Percentiles rank a stretch among this genome's conserved stretches.
Conservation (phyloP, 2,888 invertebrate species). For the Dasypogon diadema region DNA sequence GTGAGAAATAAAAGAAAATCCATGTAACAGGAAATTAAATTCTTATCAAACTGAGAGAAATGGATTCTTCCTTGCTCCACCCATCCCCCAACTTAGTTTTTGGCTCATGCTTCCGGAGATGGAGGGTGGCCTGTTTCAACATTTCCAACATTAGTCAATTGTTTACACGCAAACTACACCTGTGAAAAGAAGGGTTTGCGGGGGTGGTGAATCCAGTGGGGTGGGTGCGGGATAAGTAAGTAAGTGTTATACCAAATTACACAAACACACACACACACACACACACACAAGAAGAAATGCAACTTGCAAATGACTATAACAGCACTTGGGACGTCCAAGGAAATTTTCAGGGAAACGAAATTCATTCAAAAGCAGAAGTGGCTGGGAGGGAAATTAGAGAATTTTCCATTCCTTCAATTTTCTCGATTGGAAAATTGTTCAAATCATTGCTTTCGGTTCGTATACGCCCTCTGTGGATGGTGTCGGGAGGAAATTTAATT, state of each 20-base stretch:
- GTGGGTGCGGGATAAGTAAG: too few species aligned
- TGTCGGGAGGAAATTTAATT: constrained; percentile 42
- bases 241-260: too few species aligned
- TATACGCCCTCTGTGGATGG: constrained; percentile 1
- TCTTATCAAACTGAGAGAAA: constrained; percentile 56
- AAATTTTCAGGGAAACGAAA: constrained; percentile 13
- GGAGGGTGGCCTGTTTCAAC: not conserved
- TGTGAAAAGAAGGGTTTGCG: not conserved
- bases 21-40: constrained; percentile 57
- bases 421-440: constrained; percentile 46
- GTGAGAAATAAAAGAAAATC: constrained; percentile 54
- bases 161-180: constrained; percentile 52
- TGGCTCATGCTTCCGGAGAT: constrained; percentile 12
- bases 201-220: not conserved
- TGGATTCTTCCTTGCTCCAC: constrained; percentile 31
- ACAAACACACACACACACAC: too few species aligned
- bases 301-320: constrained; percentile 19
- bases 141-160: constrained; percentile 50
- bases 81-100: not conserved
- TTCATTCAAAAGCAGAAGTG: constrained; percentile 9
- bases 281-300: not conserved
- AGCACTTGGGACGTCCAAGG: not conserved
- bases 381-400: constrained; percentile 43
- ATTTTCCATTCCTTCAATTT: constrained; percentile 46
- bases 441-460: constrained; percentile 47